Evolutionary conservation across 2,797 vertebrate genomes (phyloP).

Genomic region (Synaphobranchus kaupii): DNA sequence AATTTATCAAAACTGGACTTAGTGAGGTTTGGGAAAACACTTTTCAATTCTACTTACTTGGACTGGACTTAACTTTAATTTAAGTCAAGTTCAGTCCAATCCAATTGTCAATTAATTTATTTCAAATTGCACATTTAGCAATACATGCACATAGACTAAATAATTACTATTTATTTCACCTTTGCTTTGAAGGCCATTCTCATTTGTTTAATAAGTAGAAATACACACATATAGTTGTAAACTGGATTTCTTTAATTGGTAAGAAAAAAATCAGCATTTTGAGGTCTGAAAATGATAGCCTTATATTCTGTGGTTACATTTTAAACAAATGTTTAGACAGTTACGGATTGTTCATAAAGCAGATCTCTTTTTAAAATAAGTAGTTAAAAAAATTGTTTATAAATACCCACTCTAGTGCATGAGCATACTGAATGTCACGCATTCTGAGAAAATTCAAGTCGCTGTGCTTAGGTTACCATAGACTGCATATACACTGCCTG

Average conservation of each 20-base stretch:
- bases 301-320: background rate
- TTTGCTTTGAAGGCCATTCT: background rate
- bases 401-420: background rate
- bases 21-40: too few species aligned
- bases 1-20: too few species aligned
- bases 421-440: background rate
- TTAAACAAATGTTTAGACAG: background rate
- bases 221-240: background rate
- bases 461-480: background rate
- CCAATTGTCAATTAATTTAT: too few species aligned
- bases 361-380: background rate
- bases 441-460: background rate
- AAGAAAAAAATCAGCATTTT: background rate
- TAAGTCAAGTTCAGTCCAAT: too few species aligned
- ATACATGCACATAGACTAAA: background rate
- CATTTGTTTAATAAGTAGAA: background rate
- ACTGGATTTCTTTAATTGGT: slow-evolving; percentile 16
- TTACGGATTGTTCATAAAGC: background rate
- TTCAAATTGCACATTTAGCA: background rate
- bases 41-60: too few species aligned
- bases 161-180: background rate
- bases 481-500: background rate
- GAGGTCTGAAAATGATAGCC: background rate
- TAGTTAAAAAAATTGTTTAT: background rate
- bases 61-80: too few species aligned